Conservation (phyloP, 2,797 vertebrate species). For the Atherinosoma microstoma region DNA sequence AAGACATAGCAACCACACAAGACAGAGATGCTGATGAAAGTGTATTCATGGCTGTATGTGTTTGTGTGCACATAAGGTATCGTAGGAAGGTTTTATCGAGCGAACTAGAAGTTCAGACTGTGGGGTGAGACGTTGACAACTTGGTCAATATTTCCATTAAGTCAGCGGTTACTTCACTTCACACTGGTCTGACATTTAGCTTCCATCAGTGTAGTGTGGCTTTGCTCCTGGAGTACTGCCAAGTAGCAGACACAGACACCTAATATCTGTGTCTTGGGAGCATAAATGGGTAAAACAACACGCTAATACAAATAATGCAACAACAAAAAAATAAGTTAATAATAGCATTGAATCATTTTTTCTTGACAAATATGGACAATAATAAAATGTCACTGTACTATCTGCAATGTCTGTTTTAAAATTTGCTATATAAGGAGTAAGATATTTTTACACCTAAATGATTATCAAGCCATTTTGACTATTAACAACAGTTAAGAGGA, state of each 20-base stretch:
- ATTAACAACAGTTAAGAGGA: neutral
- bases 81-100: constrained; percentile 72
- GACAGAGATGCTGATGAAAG: constrained; percentile 57
- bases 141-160: constrained; percentile 73
- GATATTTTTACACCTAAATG: neutral
- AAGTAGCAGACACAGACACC: constrained; percentile 27
- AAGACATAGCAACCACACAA: constrained; percentile 57
- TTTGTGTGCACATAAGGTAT: constrained; percentile 51
- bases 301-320: neutral
- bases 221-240: constrained; percentile 42
- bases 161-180: constrained; percentile 60
- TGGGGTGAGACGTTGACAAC: constrained; percentile 54
- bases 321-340: neutral
- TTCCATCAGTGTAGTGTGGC: constrained; percentile 35
- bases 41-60: constrained; percentile 38
- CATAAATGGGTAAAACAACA: neutral
- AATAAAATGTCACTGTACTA: neutral
- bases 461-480: neutral
- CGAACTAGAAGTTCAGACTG: constrained; percentile 52
- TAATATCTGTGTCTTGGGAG: constrained; percentile 1
- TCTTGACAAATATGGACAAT: neutral
- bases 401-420: neutral
- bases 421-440: neutral
- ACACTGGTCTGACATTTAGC: constrained; percentile 34
- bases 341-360: neutral